These are phyloP conservation scores for Noctua pronuba DNA, from an alignment of 2,888 invertebrate species.

Conservation along the genomic window DNA sequence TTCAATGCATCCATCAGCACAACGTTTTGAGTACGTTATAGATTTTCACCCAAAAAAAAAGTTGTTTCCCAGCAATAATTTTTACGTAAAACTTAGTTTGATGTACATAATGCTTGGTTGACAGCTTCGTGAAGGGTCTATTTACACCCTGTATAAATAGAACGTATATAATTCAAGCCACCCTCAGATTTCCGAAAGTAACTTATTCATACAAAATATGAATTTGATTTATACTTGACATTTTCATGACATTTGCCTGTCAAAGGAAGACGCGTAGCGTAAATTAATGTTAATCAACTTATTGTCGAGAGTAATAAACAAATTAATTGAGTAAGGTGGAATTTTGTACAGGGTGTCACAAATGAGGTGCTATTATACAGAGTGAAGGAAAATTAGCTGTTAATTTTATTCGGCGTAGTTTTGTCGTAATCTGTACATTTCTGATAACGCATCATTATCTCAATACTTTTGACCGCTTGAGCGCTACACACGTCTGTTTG, in stretches of 20 bases:
- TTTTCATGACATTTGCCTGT: conserved; percentile 43
- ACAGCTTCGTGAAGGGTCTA: too few species aligned
- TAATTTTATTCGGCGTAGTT: background rate
- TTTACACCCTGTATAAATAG: too few species aligned
- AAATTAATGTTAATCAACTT: conserved; percentile 35
- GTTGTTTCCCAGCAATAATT: too few species aligned
- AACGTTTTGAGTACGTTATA: too few species aligned
- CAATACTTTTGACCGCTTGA: too few species aligned
- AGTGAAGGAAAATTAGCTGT: background rate
- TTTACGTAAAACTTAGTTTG: too few species aligned
- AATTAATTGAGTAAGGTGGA: background rate
- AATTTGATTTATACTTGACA: conserved; percentile 15
- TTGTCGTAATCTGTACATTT: too few species aligned
- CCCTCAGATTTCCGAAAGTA: background rate
- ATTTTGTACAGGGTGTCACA: background rate
- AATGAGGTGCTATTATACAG: background rate
- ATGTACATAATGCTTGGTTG: too few species aligned
- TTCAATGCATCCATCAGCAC: too few species aligned
- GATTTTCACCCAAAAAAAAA: too few species aligned
- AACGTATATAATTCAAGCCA: background rate
- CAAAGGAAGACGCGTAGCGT: background rate
- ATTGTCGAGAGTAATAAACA: conserved; percentile 19
- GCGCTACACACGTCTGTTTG: too few species aligned
- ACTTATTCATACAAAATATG: background rate
- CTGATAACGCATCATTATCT: too few species aligned